These are phyloP conservation scores for Anoplius nigerrimus DNA, from an alignment of 2,888 invertebrate genomes.

Conservation along the genomic window DNA sequence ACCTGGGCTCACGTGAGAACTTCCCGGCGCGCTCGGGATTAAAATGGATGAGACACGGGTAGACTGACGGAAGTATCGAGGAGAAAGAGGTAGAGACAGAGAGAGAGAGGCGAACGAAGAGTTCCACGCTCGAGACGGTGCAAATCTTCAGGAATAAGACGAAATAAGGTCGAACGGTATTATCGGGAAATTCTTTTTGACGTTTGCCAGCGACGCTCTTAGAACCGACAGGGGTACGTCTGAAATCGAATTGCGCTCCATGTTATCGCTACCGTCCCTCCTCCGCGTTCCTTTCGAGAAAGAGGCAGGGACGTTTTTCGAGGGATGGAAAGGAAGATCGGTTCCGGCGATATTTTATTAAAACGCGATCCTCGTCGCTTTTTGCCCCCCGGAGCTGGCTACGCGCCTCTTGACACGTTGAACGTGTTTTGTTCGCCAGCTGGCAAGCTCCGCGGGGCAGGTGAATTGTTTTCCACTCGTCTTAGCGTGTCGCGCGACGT, in stretches of 20 bases:
- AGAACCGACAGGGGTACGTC: slow-evolving; percentile 21
- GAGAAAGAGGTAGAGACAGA: not conserved
- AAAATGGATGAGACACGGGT: slow-evolving; percentile 51
- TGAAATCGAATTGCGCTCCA: slow-evolving; percentile 24
- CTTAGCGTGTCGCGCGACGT: slow-evolving; percentile 13
- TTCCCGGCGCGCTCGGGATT: slow-evolving; percentile 38
- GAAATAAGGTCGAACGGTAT: slow-evolving; percentile 27
- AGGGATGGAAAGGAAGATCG: no score
- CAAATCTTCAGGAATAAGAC: slow-evolving; percentile 14
- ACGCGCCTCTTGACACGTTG: no score
- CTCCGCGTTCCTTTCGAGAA: not conserved
- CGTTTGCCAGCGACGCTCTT: slow-evolving; percentile 19
- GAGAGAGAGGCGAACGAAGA: not conserved
- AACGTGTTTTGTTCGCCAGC: no score
- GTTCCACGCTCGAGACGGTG: no score
- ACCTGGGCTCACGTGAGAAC: slow-evolving; percentile 12
- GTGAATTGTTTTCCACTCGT: no score
- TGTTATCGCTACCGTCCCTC: slow-evolving; percentile 8
- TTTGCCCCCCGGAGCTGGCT: no score
- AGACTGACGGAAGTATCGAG: slow-evolving; percentile 10
- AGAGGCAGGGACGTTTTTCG: not conserved
- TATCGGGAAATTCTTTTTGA: slow-evolving; percentile 32
- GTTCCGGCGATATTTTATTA: no score
- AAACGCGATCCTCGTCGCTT: no score
- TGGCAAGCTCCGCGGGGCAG: no score